A percentile compares a stretch with the other conserved stretches of the same genome.
These are phyloP conservation scores for Cephus pulcher DNA, from an alignment of 2,888 invertebrate species.

Conservation along the genomic window DNA sequence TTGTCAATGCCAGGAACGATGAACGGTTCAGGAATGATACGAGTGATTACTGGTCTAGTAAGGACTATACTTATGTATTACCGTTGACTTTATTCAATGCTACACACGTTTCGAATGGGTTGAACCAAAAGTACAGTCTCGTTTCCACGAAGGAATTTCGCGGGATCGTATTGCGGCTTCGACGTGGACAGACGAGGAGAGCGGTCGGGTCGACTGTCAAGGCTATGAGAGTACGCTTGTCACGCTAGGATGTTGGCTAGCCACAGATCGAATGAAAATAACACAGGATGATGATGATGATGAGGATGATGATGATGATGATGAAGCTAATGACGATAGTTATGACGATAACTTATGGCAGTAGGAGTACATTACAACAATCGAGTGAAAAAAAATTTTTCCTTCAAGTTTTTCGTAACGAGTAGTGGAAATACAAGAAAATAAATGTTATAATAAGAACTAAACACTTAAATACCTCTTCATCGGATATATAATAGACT, in stretches of 20 bases:
- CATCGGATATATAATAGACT: background rate
- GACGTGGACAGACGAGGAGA: slow-evolving; percentile 21
- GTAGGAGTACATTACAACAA: background rate
- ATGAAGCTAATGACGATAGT: slow-evolving; percentile 37
- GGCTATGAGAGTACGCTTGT: slow-evolving; percentile 53
- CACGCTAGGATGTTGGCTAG: slow-evolving; percentile 44
- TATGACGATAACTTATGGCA: slow-evolving; percentile 15
- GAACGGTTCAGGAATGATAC: background rate
- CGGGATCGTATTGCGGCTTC: background rate
- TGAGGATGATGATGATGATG: background rate
- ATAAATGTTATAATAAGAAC: background rate
- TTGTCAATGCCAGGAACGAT: background rate
- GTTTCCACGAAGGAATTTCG: background rate
- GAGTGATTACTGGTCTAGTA: background rate
- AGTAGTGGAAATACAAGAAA: background rate
- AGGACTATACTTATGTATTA: no score
- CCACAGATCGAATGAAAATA: slow-evolving; percentile 46
- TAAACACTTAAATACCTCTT: background rate
- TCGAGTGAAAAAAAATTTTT: background rate
- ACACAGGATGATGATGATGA: slow-evolving; percentile 22
- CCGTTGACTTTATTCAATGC: background rate
- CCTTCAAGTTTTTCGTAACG: background rate
- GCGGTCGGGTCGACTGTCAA: slow-evolving; percentile 59
- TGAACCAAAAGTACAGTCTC: background rate
- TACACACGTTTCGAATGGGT: background rate